A percentile compares a stretch with the other conserved stretches of the same genome.
phyloP scores from a whole-genome alignment of 2,113 vertebrate species.

The Notarius lentiginosus region DNA sequence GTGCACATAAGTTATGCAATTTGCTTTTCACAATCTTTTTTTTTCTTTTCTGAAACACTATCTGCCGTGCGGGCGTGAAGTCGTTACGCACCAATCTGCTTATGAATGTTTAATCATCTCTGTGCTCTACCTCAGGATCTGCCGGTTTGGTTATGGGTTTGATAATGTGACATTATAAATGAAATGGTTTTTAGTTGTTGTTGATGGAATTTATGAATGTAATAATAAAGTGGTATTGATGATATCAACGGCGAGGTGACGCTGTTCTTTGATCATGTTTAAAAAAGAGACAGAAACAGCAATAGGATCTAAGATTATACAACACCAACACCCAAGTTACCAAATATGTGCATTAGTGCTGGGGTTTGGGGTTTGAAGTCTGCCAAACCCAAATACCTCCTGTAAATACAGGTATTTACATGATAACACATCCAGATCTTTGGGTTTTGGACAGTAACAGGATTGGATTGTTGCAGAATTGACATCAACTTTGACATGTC shows the following conservation, averaged over 20 bases:
- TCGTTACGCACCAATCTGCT: conserved; percentile 61
- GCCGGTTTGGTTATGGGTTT: conserved; percentile 62
- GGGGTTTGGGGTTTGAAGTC: too few species aligned
- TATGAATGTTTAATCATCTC: conserved; percentile 78
- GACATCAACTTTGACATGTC: not conserved
- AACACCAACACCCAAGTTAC: not conserved
- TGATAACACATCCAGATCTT: too few species aligned
- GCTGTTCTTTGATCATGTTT: not conserved
- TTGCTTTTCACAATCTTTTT: conserved; percentile 81
- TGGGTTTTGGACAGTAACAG: not conserved
- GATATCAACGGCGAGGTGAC: not conserved
- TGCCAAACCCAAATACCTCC: too few species aligned
- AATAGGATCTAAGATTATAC: not conserved
- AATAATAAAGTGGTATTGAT: conserved; percentile 70
- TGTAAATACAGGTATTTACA: too few species aligned
- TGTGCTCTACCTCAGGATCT: conserved; percentile 92
- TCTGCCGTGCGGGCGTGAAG: conserved; percentile 68
- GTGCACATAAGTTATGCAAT: conserved; percentile 82
- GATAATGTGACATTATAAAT: conserved; percentile 64
- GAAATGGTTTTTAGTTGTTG: conserved; percentile 53
- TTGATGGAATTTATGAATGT: conserved; percentile 72
- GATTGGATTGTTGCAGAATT: not conserved
- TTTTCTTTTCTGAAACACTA: conserved; percentile 67
- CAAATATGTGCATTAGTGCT: not conserved
- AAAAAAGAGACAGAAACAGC: not conserved